phyloP scores from a whole-genome alignment of 2,888 invertebrate genomes.

The Lasius platythorax region DNA sequence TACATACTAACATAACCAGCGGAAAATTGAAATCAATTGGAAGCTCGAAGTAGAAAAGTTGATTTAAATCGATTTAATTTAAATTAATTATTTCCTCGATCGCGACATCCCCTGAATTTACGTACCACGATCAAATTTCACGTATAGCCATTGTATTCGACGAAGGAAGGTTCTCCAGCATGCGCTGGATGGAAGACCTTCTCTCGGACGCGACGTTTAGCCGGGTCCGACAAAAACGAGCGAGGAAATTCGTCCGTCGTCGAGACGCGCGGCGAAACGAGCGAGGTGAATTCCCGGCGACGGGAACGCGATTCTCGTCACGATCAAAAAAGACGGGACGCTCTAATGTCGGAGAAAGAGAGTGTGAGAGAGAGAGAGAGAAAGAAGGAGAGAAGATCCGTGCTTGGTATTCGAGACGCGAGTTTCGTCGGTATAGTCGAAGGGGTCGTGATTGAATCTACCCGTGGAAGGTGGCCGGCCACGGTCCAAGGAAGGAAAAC shows the following conservation, averaged over 20 bases:
- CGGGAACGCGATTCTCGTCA: constrained; percentile 68
- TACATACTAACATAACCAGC: background rate
- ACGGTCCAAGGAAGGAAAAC: constrained; percentile 77
- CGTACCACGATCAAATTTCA: background rate
- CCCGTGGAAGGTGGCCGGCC: constrained; percentile 65
- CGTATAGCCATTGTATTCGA: background rate
- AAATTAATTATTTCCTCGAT: background rate
- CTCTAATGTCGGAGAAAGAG: constrained; percentile 63
- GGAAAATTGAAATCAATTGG: background rate
- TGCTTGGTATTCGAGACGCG: constrained; percentile 81
- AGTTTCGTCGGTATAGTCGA: constrained; percentile 73
- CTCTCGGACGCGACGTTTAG: constrained; percentile 21
- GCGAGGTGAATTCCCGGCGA: constrained; percentile 56
- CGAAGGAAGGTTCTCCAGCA: background rate
- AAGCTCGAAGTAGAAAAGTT: background rate
- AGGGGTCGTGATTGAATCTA: constrained; percentile 83
- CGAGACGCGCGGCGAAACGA: constrained; percentile 5
- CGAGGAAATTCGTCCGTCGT: constrained; percentile 41
- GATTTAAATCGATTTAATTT: constrained; percentile 7
- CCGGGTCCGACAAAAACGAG: constrained; percentile 38
- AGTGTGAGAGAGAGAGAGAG: background rate
- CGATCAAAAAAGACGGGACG: constrained; percentile 75
- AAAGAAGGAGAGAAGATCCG: constrained; percentile 62
- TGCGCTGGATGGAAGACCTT: background rate
- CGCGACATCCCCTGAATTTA: constrained; percentile 21